Evolutionary conservation across 1,140 invertebrate genomes (phyloP).

Genomic region (Eufriesea mexicana): DNA sequence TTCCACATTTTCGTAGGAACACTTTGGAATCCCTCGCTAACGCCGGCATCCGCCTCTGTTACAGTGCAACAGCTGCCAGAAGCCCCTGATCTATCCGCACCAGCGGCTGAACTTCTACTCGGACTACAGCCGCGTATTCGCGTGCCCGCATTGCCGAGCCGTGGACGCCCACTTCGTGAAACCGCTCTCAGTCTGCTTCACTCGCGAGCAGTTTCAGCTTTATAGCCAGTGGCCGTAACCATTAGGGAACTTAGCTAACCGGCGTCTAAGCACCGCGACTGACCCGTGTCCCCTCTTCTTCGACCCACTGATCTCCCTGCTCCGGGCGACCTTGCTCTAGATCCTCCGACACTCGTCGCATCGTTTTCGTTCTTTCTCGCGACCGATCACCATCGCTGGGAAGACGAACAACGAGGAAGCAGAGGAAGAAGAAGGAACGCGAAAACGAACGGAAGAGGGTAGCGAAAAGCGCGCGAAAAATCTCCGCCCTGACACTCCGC

Average conservation of each 20-base stretch:
- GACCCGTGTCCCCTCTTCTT: conserved; percentile 63
- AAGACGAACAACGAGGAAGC: background rate
- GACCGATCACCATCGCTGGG: background rate
- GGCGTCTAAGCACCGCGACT: conserved; percentile 52
- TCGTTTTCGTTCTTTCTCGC: conserved; percentile 35
- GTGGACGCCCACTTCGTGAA: conserved; percentile 97
- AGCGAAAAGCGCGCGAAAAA: background rate
- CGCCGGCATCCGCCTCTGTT: conserved; percentile 63
- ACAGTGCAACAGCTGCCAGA: conserved; percentile 95
- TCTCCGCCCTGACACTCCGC: background rate
- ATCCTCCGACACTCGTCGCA: conserved; percentile 51
- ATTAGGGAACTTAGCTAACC: conserved; percentile 77
- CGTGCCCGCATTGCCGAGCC: conserved; percentile 94
- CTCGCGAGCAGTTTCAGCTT: conserved; percentile 86
- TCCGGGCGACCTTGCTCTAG: conserved; percentile 74
- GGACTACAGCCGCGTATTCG: conserved; percentile 95
- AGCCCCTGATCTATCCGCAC: conserved; percentile 92
- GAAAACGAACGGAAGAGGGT: background rate
- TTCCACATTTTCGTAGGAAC: too few species aligned
- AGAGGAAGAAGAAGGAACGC: background rate
- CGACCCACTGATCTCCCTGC: conserved; percentile 75
- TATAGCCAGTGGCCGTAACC: conserved; percentile 92
- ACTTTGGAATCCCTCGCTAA: too few species aligned
- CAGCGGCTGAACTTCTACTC: conserved; percentile 96
- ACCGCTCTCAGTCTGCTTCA: conserved; percentile 90